phyloP scores from a whole-genome alignment of 1,140 invertebrate species.

The Drosophila setifemur region DNA sequence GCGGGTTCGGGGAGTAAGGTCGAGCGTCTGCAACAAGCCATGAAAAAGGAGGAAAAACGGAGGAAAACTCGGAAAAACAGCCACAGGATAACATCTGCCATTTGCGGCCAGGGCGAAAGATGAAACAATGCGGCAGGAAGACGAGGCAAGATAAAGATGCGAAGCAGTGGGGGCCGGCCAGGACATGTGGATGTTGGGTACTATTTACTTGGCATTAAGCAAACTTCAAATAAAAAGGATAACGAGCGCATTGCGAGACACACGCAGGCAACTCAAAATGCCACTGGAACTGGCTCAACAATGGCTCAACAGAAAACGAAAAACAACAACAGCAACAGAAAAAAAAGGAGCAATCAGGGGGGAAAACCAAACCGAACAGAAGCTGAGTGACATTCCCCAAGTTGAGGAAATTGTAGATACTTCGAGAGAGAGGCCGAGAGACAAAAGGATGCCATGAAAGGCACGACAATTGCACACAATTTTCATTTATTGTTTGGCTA shows the following conservation, averaged over 20 bases:
- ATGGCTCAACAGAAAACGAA: slow-evolving; percentile 25
- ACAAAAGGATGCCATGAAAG: slow-evolving; percentile 30
- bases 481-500: slow-evolving; percentile 81
- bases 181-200: slow-evolving; percentile 31
- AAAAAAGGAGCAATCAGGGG: slow-evolving; percentile 52
- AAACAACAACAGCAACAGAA: slow-evolving; percentile 14
- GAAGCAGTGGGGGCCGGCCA: not conserved
- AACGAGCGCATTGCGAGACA: slow-evolving; percentile 70
- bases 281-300: slow-evolving; percentile 58
- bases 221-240: slow-evolving; percentile 81
- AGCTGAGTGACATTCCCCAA: slow-evolving; percentile 38
- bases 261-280: slow-evolving; percentile 71
- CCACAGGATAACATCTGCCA: slow-evolving; percentile 54
- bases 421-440: slow-evolving; percentile 4
- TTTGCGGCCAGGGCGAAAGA: slow-evolving; percentile 51
- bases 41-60: slow-evolving; percentile 60
- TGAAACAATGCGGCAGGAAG: slow-evolving; percentile 63
- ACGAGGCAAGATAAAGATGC: not conserved
- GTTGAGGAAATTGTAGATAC: slow-evolving; percentile 16
- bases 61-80: slow-evolving; percentile 21
- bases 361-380: slow-evolving; percentile 3
- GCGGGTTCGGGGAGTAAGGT: slow-evolving; percentile 31
- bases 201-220: slow-evolving; percentile 80
- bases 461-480: slow-evolving; percentile 80
- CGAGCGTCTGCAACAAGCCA: slow-evolving; percentile 65